Conservation (phyloP, 2,113 vertebrate genomes). For the Bagarius yarrelli region DNA sequence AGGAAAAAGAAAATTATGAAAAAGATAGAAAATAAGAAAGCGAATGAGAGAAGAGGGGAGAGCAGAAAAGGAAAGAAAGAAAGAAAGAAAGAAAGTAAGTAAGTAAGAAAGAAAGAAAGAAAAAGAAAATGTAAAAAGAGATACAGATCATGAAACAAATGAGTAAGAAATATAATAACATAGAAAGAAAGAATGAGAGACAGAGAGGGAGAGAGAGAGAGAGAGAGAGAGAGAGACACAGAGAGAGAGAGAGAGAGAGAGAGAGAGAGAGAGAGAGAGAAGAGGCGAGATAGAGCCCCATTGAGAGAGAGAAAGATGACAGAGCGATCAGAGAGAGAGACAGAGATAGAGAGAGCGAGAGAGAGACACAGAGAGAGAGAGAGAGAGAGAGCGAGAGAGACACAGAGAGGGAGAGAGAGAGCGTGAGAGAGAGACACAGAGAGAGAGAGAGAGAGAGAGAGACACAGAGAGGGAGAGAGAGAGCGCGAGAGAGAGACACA, state of each 20-base stretch:
- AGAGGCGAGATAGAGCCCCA: no score
- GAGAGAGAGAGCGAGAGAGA: not conserved
- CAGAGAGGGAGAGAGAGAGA: not conserved
- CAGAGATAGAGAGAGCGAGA: not conserved
- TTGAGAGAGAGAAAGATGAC: not conserved
- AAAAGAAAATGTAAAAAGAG: not conserved
- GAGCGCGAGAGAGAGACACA: not conserved
- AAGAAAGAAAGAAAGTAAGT: constrained; percentile 59
- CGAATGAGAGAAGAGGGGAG: not conserved
- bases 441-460: not conserved
- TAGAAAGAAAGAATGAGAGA: not conserved
- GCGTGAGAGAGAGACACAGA: not conserved
- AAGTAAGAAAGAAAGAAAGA: constrained; percentile 43
- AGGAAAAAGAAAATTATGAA: not conserved
- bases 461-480: not conserved
- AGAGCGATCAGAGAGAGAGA: not conserved
- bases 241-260: not conserved
- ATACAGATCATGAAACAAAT: not conserved
- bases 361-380: not conserved
- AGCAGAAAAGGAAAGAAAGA: constrained; percentile 54
- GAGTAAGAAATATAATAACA: not conserved
- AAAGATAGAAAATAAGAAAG: not conserved
- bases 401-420: not conserved
- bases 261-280: not conserved
- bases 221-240: not conserved